Evolutionary conservation across 2,888 invertebrate species (phyloP).

Genomic region (Labia minor): DNA sequence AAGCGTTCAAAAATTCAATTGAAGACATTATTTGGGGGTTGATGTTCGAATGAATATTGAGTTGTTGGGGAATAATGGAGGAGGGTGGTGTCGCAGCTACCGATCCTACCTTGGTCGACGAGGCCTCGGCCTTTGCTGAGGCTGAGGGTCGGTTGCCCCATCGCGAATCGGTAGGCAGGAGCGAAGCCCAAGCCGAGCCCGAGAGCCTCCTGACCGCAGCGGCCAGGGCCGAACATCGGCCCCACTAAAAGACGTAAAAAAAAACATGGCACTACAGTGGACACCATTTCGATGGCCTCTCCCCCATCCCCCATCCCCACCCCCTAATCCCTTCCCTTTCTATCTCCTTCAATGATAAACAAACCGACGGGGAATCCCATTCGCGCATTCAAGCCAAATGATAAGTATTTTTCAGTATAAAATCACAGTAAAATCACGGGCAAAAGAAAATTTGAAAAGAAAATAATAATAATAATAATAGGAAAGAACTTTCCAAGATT

Average conservation of each 20-base stretch:
- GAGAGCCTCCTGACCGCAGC: conserved; percentile 40
- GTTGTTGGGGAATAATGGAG: no score
- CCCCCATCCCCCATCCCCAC: not conserved
- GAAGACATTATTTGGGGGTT: no score
- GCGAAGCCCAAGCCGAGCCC: conserved; percentile 36
- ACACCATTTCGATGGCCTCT: not conserved
- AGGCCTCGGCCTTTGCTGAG: conserved; percentile 40
- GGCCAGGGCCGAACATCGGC: conserved; percentile 33
- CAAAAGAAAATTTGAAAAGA: no score
- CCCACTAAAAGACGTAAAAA: conserved; percentile 36
- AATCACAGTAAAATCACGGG: no score
- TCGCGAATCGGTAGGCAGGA: conserved; percentile 39
- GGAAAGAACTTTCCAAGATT: no score
- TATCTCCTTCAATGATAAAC: no score
- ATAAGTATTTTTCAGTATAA: no score
- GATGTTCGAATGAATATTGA: no score
- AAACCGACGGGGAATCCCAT: not conserved
- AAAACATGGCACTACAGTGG: conserved; percentile 25
- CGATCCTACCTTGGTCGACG: conserved; percentile 41
- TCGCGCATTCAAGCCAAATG: not conserved
- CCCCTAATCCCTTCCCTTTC: no score
- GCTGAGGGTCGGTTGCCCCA: conserved; percentile 39
- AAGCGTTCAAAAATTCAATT: no score
- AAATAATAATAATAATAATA: no score
- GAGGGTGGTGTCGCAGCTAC: no score